These are phyloP conservation scores for Strix uralensis DNA, from an alignment of 2,113 vertebrate species.

Conservation along the genomic window DNA sequence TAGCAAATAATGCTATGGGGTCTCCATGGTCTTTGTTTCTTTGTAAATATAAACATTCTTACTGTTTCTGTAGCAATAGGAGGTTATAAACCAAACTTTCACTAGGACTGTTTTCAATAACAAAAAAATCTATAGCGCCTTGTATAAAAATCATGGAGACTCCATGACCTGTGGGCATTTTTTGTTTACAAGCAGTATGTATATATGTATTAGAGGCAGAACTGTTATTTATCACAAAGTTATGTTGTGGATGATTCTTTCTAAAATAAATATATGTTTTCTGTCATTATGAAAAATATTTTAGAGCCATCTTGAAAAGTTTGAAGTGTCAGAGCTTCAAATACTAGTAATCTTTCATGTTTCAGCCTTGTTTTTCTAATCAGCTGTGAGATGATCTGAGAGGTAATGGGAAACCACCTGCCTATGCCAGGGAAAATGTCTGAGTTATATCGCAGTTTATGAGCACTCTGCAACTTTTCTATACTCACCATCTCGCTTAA, in stretches of 20 bases:
- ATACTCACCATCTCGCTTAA: background rate
- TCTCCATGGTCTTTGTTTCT: constrained; percentile 64
- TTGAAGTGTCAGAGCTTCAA: constrained; percentile 29
- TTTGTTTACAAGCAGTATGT: constrained; percentile 65
- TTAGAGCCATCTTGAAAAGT: constrained; percentile 20
- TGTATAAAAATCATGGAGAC: constrained; percentile 69
- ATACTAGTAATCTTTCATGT: background rate
- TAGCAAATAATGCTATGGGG: constrained; percentile 51
- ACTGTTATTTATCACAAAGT: constrained; percentile 72
- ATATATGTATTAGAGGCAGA: constrained; percentile 72
- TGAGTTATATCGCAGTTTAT: background rate
- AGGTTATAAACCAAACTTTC: constrained; percentile 71
- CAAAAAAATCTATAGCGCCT: constrained; percentile 53
- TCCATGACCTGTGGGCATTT: constrained; percentile 63
- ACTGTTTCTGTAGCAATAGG: constrained; percentile 76
- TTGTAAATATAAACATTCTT: constrained; percentile 71
- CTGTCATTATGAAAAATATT: constrained; percentile 32
- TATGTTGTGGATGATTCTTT: constrained; percentile 58
- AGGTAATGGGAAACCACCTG: background rate
- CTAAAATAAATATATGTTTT: constrained; percentile 52
- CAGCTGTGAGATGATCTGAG: constrained; percentile 26
- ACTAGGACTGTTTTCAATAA: constrained; percentile 70
- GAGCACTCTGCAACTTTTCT: constrained; percentile 2
- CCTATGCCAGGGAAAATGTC: background rate
- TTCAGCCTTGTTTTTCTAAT: constrained; percentile 38